Evolutionary conservation across 2,888 invertebrate species (phyloP), one percentile per base, ranked within the genome.

Genomic region (Andrena bicolor): DNA sequence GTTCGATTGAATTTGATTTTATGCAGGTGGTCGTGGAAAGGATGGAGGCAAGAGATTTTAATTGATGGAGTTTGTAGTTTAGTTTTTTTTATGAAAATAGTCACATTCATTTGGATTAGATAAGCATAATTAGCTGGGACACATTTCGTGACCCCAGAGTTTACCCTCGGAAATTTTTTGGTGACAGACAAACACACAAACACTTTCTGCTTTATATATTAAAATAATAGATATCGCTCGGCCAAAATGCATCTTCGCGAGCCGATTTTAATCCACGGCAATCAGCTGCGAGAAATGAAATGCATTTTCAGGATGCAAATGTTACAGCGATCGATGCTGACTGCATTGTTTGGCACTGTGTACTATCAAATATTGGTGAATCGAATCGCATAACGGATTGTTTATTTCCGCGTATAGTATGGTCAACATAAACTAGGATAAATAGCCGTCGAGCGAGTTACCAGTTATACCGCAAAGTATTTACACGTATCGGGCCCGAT

Each of bases 301-400:
- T 16, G 26, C 26, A 10, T 56, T 66, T 35, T 71, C 65, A 23
- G 30, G 5, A 66, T 74, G 61, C 48, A 60, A 77, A 77, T 71
- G 70, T 68, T 53, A 35, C n/a, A 23, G 23, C 48, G 16, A 13
- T 2, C 28, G 5, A n/a, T 30, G 20, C 2, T 28, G 70, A 28
- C 56, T 32, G 35, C 23, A 65, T 48, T 71, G 61, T 80, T 76
- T 66, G 53, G 32, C 70, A 56, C 32, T 28, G 8, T 48, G 41
- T 16, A 16, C 69, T n/a, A 73, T 71, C 75, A 83, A 81, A 83
- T 75, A 81, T 81, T 75, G 66, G 83, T 2, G 72, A 16, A 70
- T 77, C 83, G 81, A 83, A 74, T 82, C 70, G 51, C 75, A 75
- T 76, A 81, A 72, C 74, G 75, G 73, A 81, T 86, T 86, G 79